Conservation (phyloP, 2,797 vertebrate genomes). For the Delichon dasypus region DNA sequence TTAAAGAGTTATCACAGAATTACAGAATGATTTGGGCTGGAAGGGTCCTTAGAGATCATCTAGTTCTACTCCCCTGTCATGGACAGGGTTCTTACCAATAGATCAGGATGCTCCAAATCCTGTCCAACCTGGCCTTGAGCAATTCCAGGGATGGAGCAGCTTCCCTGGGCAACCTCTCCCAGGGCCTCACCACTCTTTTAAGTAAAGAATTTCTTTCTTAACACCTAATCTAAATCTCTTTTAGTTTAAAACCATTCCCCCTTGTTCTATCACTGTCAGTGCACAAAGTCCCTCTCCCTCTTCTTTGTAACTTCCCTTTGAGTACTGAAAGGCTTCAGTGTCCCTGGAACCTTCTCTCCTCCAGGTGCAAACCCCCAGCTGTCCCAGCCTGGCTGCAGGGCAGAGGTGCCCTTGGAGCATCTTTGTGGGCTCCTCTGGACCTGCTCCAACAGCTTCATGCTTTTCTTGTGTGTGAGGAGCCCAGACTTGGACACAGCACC, state of each 20-base stretch:
- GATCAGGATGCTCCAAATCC: not conserved
- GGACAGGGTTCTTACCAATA: not conserved
- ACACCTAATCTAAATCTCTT: not conserved
- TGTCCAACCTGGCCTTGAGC: not conserved
- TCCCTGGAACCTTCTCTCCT: not conserved
- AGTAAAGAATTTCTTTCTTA: not conserved
- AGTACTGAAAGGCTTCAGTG: not conserved
- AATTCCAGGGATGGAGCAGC: not conserved
- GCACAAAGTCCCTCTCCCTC: not conserved
- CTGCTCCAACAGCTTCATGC: not conserved
- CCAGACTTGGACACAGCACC: not conserved
- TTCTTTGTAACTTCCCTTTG: not conserved
- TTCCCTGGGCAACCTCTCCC: not conserved
- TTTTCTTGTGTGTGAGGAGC: not conserved
- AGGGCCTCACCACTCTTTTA: not conserved
- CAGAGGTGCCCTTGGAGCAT: not conserved
- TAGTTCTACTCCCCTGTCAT: not conserved
- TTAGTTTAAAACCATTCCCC: not conserved
- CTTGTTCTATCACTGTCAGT: not conserved
- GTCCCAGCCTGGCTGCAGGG: not conserved
- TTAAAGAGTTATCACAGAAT: not conserved
- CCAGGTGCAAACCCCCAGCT: not conserved
- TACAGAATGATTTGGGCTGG: not conserved
- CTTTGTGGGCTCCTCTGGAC: not conserved
- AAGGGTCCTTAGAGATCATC: not conserved